Percentiles rank a stretch among this genome's conserved stretches.
Evolutionary conservation across 2,888 invertebrate species (phyloP).

Genomic region (Spisula subtruncata): DNA sequence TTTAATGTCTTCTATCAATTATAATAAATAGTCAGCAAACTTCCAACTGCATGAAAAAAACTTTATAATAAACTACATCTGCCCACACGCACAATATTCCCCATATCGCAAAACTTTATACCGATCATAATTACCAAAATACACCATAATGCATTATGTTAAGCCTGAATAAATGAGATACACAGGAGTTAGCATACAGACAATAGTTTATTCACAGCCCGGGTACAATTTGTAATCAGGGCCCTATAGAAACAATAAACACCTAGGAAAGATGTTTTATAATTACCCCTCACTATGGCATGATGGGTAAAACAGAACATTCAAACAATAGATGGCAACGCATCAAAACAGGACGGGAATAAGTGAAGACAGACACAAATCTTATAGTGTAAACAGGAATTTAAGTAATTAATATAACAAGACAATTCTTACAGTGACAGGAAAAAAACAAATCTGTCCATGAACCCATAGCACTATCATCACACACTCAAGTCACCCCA

Average conservation of each 20-base stretch:
- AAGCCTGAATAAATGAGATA: neutral
- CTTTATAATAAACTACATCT: too few relatives aligned
- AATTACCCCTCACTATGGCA: slow-evolving; percentile 64
- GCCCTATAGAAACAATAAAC: slow-evolving; percentile 67
- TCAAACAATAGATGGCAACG: slow-evolving; percentile 54
- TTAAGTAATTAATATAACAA: slow-evolving; percentile 37
- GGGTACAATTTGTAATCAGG: slow-evolving; percentile 60
- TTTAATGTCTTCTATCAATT: too few relatives aligned
- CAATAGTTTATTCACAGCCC: slow-evolving; percentile 48
- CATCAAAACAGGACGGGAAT: slow-evolving; percentile 57
- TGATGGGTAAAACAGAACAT: slow-evolving; percentile 59
- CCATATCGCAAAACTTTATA: too few relatives aligned
- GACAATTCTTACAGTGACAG: neutral
- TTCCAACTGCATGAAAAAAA: too few relatives aligned
- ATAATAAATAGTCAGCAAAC: too few relatives aligned
- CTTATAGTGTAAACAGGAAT: slow-evolving; percentile 46
- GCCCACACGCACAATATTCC: too few relatives aligned
- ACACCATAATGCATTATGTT: neutral
- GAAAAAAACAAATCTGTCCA: neutral
- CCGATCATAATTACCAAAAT: neutral
- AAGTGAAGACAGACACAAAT: slow-evolving; percentile 53
- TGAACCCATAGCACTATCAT: neutral
- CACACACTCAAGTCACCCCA: neutral
- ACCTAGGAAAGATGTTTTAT: slow-evolving; percentile 63
- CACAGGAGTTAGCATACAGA: neutral